Evolutionary conservation across 2,113 vertebrate species (phyloP), one percentile per base, ranked within the genome.

Genomic region (Lasiurus borealis): DNA sequence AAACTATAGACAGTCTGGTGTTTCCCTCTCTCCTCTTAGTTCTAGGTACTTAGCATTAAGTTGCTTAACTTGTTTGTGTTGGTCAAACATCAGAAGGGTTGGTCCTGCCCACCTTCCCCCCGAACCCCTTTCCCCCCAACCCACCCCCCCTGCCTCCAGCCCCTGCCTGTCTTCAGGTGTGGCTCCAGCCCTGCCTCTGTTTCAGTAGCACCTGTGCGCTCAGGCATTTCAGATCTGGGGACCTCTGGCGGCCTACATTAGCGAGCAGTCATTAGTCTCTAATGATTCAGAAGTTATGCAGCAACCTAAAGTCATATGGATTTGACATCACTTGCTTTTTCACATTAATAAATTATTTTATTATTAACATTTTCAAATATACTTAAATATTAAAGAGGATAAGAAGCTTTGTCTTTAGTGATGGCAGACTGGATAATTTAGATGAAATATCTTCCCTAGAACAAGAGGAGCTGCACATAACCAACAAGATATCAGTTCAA

Each of bases 331-430:
- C 62, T 89, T 95, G 57, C 19, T 75, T 62, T 52, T 52, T 62
- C 36, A 46, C 59, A 48, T 57, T 71, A 18, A 8, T 50, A 78
- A 57, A 27, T n/a, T 40, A 25, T 44, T 68, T 91, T 44, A 50
- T 75, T 44, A 16, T 40, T 44, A 92, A 57, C 31, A 76, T 77
- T 90, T 92, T 19, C 9, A 90, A 62, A 92, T 92, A 27, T 64
- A 27, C 40, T 89, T 54, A 82, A 40, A 29, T 71, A 48, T 77
- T 92, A 69, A 76, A 85, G 44, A 81, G 31, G 27, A 34, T 31
- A 50, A 57, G 1, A 34, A 88, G 18, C 40, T 66, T 57, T 85
- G 40, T 50, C 83, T 87, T 93, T 54, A n/a, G 16, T 21, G 52
- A 91, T 40, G 44, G 27, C 34, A 83, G 84, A 57, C 62, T 73